Evolutionary conservation across 2,113 vertebrate genomes (phyloP).

Genomic region (Oreocharis arfaki): DNA sequence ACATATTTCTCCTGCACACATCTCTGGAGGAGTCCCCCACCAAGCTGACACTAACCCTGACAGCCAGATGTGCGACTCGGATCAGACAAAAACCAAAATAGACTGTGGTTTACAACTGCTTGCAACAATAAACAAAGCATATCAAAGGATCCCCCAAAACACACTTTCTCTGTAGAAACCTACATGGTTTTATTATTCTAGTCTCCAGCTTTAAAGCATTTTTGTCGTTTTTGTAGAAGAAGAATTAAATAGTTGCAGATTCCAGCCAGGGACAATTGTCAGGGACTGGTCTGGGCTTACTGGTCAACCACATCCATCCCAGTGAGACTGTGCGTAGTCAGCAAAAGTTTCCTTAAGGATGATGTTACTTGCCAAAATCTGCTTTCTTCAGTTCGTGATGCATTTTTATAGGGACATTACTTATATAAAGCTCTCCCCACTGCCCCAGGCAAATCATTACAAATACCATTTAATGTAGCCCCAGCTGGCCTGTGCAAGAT

Average conservation of each 20-base stretch:
- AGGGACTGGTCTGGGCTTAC: neutral
- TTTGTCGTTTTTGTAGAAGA: constrained; percentile 41
- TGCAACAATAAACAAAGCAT: constrained; percentile 49
- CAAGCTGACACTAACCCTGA: neutral
- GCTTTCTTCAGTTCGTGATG: constrained; percentile 19
- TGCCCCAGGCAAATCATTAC: neutral
- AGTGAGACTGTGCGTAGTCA: neutral
- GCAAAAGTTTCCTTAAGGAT: constrained; percentile 30
- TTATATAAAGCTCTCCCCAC: neutral
- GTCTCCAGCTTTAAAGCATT: constrained; percentile 54
- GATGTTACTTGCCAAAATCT: constrained; percentile 15
- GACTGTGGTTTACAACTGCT: constrained; percentile 34
- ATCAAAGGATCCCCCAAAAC: constrained; percentile 15
- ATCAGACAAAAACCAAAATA: constrained; percentile 42
- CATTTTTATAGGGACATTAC: neutral
- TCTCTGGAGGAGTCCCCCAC: neutral
- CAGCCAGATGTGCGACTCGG: neutral
- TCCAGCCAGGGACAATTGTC: constrained; percentile 14
- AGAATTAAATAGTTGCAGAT: constrained; percentile 34
- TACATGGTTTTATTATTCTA: constrained; percentile 49
- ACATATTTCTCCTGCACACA: neutral
- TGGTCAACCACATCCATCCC: constrained; percentile 52
- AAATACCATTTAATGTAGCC: neutral
- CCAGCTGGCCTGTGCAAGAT: neutral
- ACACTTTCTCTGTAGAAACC: constrained; percentile 22